Conservation (phyloP, 2,888 invertebrate species). For the Scaptomyza caliginosa region DNA sequence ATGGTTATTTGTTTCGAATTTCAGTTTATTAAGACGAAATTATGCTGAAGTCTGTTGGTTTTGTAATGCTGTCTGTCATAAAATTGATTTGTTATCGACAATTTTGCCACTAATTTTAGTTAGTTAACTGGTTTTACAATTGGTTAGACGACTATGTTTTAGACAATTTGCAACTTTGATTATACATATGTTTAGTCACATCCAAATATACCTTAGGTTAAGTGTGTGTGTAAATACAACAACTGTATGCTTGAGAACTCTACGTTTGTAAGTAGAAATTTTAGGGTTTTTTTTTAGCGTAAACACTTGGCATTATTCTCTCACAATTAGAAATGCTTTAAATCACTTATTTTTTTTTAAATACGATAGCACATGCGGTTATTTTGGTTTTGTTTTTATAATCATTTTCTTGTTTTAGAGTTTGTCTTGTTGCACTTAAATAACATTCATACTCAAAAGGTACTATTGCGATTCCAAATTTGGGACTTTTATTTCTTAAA, state of each 20-base stretch:
- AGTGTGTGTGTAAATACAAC: slow-evolving; percentile 42
- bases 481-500: slow-evolving; percentile 29
- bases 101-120: slow-evolving; percentile 6
- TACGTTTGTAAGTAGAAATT: neutral
- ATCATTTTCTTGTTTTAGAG: slow-evolving; percentile 12
- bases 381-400: neutral
- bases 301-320: slow-evolving; percentile 18
- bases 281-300: no score
- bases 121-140: slow-evolving; percentile 29
- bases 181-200: slow-evolving; percentile 24
- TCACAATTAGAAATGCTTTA: slow-evolving; percentile 16
- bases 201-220: slow-evolving; percentile 15
- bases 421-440: slow-evolving; percentile 4
- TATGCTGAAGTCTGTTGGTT: slow-evolving; percentile 44
- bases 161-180: slow-evolving; percentile 21
- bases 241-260: neutral
- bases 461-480: slow-evolving; percentile 33
- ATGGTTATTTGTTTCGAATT: slow-evolving; percentile 29
- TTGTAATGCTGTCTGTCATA: slow-evolving; percentile 39
- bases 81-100: slow-evolving; percentile 30
- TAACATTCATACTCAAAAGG: slow-evolving; percentile 25
- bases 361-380: neutral
- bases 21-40: slow-evolving; percentile 68
- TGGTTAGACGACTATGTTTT: slow-evolving; percentile 22
- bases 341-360: neutral